Evolutionary conservation across 2,888 invertebrate species (phyloP), one percentile per base, ranked within the genome.

Genomic region (Eupithecia exiguata): DNA sequence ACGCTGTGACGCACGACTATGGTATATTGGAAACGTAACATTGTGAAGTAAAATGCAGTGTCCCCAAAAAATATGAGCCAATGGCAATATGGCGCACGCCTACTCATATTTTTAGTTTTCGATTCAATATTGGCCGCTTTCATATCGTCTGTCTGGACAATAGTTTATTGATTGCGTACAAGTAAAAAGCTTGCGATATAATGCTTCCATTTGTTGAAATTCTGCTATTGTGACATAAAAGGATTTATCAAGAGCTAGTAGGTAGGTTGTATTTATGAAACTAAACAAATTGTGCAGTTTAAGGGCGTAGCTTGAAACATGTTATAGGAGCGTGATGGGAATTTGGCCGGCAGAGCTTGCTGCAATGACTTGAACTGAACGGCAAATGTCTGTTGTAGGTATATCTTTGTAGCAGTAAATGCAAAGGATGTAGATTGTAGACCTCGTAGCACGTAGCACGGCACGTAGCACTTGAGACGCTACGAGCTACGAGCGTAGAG

Each of bases 401-500:
- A 66, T 67, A 71, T 73, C 70, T 76, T 73, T 67, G 69, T 71
- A 70, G 75, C 72, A 75, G 68, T 70, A 73, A 74, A 75, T 69
- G 72, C 75, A 66, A 76, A 72, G 71, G 69, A 71, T 74, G 77
- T 76, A 35, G 49, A 58, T 58, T n/a, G 36, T n/a, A 68, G 73
- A 74, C 74, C 75, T 61, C 70, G 75, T 69, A 74, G 46, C 65
- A 62, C 63, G 73, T 81, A 75, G 75, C 78, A 77, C 74, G 69
- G 58, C 63, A 62, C 63, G 73, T 81, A 76, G 75, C 78, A 77
- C 75, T 73, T 78, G 72, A 75, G 58, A 79, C 77, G 80, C 82
- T 83, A 80, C 82, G 79, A 80, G 80, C 82, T 82, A 80, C 83
- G 80, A 80, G 72, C 81, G 81, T 83, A 84, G 81, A 82, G 79